phyloP scores from a whole-genome alignment of 2,888 invertebrate species.

The Himalopsyche kuldschensis region DNA sequence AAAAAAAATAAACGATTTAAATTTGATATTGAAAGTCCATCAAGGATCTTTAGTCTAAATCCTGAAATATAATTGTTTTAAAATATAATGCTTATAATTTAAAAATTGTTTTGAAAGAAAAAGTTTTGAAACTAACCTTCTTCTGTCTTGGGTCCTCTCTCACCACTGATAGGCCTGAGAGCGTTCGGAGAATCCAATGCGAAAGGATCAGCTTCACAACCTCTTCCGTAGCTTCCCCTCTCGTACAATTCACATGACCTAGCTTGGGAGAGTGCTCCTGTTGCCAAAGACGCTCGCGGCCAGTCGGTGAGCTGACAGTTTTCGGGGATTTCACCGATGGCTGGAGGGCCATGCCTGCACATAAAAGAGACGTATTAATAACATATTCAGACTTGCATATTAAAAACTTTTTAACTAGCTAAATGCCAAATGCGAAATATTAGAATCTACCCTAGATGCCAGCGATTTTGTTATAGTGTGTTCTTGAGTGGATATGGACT shows the following conservation, averaged over 20 bases:
- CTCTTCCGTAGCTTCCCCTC: slow-evolving; percentile 78
- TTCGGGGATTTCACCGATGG: slow-evolving; percentile 66
- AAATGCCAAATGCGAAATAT: too few relatives aligned
- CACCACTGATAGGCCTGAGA: neutral
- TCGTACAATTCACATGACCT: slow-evolving; percentile 76
- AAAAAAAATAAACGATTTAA: too few relatives aligned
- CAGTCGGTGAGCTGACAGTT: slow-evolving; percentile 81
- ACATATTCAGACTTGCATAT: neutral
- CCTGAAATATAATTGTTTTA: too few relatives aligned
- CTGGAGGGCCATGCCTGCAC: slow-evolving; percentile 67
- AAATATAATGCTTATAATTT: too few relatives aligned
- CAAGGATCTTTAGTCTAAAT: too few relatives aligned
- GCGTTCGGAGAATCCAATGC: slow-evolving; percentile 17
- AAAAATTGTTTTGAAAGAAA: too few relatives aligned
- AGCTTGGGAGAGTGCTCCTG: slow-evolving; percentile 60
- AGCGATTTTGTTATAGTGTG: too few relatives aligned
- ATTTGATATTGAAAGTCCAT: too few relatives aligned
- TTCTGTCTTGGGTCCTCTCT: slow-evolving; percentile 3
- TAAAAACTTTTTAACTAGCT: too few relatives aligned
- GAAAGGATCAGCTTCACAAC: slow-evolving; percentile 61
- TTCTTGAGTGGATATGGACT: too few relatives aligned
- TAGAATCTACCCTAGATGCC: too few relatives aligned
- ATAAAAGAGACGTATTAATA: neutral
- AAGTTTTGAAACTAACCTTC: slow-evolving; percentile 12
- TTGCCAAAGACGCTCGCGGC: slow-evolving; percentile 65